phyloP scores from a whole-genome alignment of 2,113 vertebrate species.

The Pseudorasbora parva region DNA sequence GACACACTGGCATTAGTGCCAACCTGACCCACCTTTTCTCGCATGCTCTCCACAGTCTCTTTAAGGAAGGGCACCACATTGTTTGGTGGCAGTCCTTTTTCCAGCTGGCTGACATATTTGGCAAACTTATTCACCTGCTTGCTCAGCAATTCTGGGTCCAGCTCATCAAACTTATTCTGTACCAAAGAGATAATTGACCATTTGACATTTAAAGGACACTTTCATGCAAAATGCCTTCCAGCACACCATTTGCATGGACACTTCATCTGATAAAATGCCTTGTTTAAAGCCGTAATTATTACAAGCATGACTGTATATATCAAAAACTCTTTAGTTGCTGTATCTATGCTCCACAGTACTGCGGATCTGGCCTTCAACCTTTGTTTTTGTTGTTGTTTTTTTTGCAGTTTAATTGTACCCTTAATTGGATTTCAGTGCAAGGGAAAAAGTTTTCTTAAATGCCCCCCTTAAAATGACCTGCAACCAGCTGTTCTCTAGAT shows the following conservation, averaged over 20 bases:
- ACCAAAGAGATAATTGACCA: conserved; percentile 16
- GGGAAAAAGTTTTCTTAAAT: neutral
- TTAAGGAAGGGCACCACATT: conserved; percentile 78
- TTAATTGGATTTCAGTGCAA: neutral
- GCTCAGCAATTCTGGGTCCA: conserved; percentile 81
- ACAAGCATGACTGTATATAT: neutral
- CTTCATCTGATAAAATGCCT: neutral
- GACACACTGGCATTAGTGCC: neutral
- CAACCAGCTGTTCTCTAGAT: conserved; percentile 76
- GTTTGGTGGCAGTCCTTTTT: conserved; percentile 83
- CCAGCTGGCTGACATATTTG: conserved; percentile 81
- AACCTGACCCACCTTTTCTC: conserved; percentile 74
- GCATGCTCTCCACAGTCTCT: conserved; percentile 78
- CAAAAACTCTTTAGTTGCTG: neutral
- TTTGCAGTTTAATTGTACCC: neutral
- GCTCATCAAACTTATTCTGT: conserved; percentile 76
- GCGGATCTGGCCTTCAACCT: neutral
- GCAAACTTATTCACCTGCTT: conserved; percentile 78
- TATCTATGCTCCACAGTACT: neutral
- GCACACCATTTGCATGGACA: neutral
- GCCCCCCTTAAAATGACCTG: conserved; percentile 65
- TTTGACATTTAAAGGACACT: conserved; percentile 22
- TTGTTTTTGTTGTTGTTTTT: neutral
- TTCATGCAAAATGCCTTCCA: neutral
- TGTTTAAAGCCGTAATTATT: neutral